A percentile compares a stretch with the other conserved stretches of the same genome.
These are phyloP conservation scores for Hipposideros armiger DNA, from an alignment of 2,113 vertebrate species.

Conservation along the genomic window DNA sequence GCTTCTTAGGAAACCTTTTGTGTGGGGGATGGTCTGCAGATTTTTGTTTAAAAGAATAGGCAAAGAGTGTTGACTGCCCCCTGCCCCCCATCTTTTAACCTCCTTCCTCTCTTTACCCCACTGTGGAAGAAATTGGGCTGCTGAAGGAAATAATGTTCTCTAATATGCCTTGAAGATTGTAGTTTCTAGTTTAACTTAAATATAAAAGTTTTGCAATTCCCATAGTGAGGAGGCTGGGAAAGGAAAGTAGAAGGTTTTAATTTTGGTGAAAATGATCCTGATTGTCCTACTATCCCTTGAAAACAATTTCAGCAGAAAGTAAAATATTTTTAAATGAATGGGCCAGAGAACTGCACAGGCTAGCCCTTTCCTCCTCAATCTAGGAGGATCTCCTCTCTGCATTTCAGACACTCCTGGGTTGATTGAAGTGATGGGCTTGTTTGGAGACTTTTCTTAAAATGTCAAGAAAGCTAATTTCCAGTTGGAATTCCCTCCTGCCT, in stretches of 20 bases:
- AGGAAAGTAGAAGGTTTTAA: constrained; percentile 42
- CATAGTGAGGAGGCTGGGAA: not conserved
- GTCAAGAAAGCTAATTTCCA: constrained; percentile 33
- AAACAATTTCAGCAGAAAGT: constrained; percentile 37
- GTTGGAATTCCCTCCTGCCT: not conserved
- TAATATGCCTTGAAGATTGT: constrained; percentile 3
- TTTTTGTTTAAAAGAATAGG: constrained; percentile 43
- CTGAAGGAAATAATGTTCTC: not conserved
- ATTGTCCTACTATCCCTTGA: constrained; percentile 47
- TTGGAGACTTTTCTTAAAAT: constrained; percentile 53
- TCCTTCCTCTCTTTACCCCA: constrained; percentile 32
- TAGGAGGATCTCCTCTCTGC: not conserved
- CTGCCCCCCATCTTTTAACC: not conserved
- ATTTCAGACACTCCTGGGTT: not conserved
- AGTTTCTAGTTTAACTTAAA: constrained; percentile 53
- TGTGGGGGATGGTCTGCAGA: not conserved
- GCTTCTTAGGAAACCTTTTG: constrained; percentile 6
- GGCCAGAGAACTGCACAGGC: not conserved
- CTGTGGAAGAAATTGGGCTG: constrained; percentile 36
- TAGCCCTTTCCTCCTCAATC: not conserved
- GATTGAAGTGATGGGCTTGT: not conserved
- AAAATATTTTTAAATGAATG: constrained; percentile 48
- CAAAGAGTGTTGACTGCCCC: not conserved
- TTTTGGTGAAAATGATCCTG: constrained; percentile 49
- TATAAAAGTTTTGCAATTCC: not conserved